Evolutionary conservation across 1,140 invertebrate genomes (phyloP), one percentile per base, ranked within the genome.

Genomic region (Hestina assimilis): DNA sequence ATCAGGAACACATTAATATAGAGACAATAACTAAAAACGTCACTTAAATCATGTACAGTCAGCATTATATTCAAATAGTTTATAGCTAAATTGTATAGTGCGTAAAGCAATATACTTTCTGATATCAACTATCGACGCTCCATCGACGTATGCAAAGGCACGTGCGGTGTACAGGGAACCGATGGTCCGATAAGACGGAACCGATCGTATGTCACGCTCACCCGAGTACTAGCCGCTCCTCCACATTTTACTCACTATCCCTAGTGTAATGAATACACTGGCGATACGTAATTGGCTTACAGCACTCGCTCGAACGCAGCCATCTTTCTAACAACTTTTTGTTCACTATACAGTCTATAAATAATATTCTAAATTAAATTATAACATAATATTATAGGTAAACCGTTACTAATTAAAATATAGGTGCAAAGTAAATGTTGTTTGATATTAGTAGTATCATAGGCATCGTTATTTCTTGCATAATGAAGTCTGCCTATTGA

Each of bases 121-220:
- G 63, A 66, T 71, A 75, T 75, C 69, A 29, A 57, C 50, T 72
- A 75, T 79, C 71, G 63, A 59, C 45, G 64, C 54, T 66, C 54
- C 61, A 73, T 78, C 70, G 71, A 61, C 60, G 70, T 71, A 77
- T 78, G 69, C 79, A 60, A 71, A 72, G 70, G 72, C 79, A 80
- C 79, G 75, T 75, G 72, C 73, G 64, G 59, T 63, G 63, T 73
- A 71, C 62, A 62, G 58, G 59, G 61, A 69, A 60, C 66, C 65
- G 69, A 78, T 79, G 70, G 65, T 63, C 63, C 72, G 79, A 79
- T 83, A 85, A 81, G 72, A 68, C 56, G 63, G 62, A 64, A 69
- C 63, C 63, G 68, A 74, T 76, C 78, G 72, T 79, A 79, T 63
- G 69, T 84, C 79, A 81, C 77, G 72, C 70, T 75, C 72, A 75